Conservation (phyloP, 2,888 invertebrate species). For the Lasioglossum leucozonium region DNA sequence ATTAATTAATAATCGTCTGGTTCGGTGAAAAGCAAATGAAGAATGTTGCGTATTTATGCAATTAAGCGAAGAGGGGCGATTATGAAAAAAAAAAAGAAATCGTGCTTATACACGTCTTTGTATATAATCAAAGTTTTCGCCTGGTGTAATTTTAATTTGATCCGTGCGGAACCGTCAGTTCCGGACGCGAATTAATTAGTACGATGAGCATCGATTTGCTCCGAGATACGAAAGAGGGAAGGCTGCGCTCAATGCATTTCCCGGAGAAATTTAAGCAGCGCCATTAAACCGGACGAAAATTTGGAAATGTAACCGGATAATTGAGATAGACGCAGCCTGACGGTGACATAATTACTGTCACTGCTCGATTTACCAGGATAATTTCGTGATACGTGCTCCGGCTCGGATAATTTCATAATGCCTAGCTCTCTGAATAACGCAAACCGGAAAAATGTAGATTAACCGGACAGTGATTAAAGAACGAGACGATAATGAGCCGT, state of each 20-base stretch:
- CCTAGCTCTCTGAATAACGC: slow-evolving; percentile 48
- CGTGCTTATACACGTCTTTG: background rate
- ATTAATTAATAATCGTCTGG: background rate
- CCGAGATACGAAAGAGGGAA: slow-evolving; percentile 33
- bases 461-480: slow-evolving; percentile 64
- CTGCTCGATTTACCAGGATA: slow-evolving; percentile 78
- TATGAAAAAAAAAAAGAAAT: too few relatives aligned
- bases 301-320: slow-evolving; percentile 77
- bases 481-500: slow-evolving; percentile 60
- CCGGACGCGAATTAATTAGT: slow-evolving; percentile 36
- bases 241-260: slow-evolving; percentile 24
- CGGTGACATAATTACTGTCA: slow-evolving; percentile 79
- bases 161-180: slow-evolving; percentile 4
- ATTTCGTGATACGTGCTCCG: slow-evolving; percentile 74
- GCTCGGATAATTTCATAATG: slow-evolving; percentile 76
- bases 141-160: slow-evolving; percentile 4
- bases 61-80: background rate
- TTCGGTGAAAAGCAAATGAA: background rate
- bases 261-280: slow-evolving; percentile 58
- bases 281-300: slow-evolving; percentile 72
- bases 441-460: slow-evolving; percentile 65
- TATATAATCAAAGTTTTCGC: background rate
- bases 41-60: background rate
- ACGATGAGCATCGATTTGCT: slow-evolving; percentile 34
- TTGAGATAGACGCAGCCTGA: slow-evolving; percentile 77